Evolutionary conservation across 2,113 vertebrate genomes (phyloP), one percentile per base, ranked within the genome.

Genomic region (Erythrocebus patas): DNA sequence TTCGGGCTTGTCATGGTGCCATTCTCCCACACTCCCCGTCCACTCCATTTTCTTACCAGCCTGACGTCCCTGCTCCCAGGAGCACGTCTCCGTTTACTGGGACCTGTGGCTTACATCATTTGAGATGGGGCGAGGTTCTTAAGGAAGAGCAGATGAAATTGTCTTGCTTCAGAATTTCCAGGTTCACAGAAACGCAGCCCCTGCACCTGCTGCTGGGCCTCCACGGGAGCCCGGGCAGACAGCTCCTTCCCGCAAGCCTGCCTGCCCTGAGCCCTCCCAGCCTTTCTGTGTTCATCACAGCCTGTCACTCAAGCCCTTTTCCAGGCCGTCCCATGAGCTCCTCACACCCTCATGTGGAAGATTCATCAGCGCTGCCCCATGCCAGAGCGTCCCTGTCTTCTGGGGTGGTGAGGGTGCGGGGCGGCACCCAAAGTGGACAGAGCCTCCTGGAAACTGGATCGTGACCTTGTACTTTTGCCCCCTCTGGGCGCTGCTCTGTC

Each of bases 1-100:
- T 18, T 43, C 0, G 5, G 8, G 23, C 48, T 27, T 32, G 11
- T 61, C n/a, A 8, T 4, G 5, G 23, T 40, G 43, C 5, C 3
- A 4, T 50, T 27, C 55, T 48, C 38, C n/a, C 17, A 3, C 2
- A 35, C 30, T 25, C 16, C 22, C 32, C 7, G 3, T n/a, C 16
- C 20, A 5, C 8, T 38, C 40, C 12, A 6, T 25, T 40, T 61
- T 48, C 80, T 73, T 17, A 48, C 50, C 9, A 48, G 17, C 43
- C 6, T 8, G n/a, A 25, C 20, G 55, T 61, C 57, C 32, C 22
- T 35, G 13, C 14, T 5, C 30, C 59, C 12, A 57, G 70, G 48
- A n/a, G 14, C 27, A 76, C 27, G 7, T 76, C 40, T 25, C 10
- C 30, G 12, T 68, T 57, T 59, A n/a, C 5, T 73, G 72, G 50